Percentiles rank a stretch among this genome's conserved stretches.
These are phyloP conservation scores for Anolis sagrei DNA, from an alignment of 2,113 vertebrate genomes.

Conservation along the genomic window DNA sequence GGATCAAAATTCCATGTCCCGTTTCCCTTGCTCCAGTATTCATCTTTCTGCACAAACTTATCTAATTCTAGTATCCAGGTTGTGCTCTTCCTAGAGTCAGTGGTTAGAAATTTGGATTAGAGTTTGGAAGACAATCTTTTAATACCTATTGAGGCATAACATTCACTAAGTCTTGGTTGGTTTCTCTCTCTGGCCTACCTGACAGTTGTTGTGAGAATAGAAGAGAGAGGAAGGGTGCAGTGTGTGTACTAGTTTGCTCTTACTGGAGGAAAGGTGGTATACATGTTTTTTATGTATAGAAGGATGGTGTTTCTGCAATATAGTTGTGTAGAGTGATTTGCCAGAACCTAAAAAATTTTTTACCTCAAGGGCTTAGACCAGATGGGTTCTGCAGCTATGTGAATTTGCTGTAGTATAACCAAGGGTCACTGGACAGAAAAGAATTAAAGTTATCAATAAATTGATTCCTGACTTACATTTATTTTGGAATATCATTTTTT, in stretches of 20 bases:
- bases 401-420: not conserved
- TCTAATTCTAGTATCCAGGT: not conserved
- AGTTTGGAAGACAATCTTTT: too few relatives aligned
- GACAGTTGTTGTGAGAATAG: too few relatives aligned
- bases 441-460: not conserved
- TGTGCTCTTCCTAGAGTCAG: not conserved
- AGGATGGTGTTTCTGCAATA: not conserved
- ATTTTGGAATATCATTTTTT: constrained; percentile 7
- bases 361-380: not conserved
- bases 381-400: not conserved
- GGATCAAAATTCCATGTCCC: not conserved
- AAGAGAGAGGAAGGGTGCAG: too few relatives aligned
- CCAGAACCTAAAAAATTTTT: not conserved
- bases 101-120: too few relatives aligned
- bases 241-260: too few relatives aligned
- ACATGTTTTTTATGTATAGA: too few relatives aligned
- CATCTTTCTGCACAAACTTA: not conserved
- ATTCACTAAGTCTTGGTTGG: too few relatives aligned
- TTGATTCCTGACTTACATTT: not conserved
- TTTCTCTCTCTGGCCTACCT: not conserved
- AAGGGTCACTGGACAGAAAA: not conserved
- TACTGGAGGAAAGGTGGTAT: too few relatives aligned
- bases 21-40: not conserved
- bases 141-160: too few relatives aligned
- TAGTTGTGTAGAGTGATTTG: not conserved